Evolutionary conservation across 2,888 invertebrate species (phyloP), one percentile per base, ranked within the genome.

Genomic region (Chironomus riparius): DNA sequence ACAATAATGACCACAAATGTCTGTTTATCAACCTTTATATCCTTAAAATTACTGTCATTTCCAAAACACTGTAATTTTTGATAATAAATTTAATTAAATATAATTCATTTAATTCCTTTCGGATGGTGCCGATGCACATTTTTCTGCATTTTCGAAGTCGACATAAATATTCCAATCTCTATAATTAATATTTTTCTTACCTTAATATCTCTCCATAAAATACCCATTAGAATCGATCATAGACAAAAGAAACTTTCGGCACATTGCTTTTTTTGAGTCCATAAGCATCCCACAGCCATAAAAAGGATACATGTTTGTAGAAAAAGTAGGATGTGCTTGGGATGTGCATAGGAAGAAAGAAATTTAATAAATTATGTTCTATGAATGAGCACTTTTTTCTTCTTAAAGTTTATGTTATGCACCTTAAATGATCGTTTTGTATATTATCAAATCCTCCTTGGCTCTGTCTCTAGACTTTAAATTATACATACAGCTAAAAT

Each of bases 371-470:
- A 74, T 74, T 74, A 74, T 61, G n/a, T 28, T 48, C 68, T 74
- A 74, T 74, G 74, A 74, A 74, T 74, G 74, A 62, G 65, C 65
- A 74, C 68, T 74, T 65, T 74, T 74, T 38, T 38, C n/a, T n/a
- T n/a, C n/a, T 38, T 38, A 38, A 38, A 38, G 38, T 38, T 56
- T 56, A 18, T 56, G 56, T 56, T 38, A 68, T 74, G 65, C 24
- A 47, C 15, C 47, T 38, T 74, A 74, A 74, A 74, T 74, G 74
- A 74, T 68, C 74, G 74, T 74, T 74, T 73, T 61, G 74, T 62
- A 65, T 21, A 21, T 65, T 21, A 21, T 24, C 13, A 47, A 18
- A 47, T 47, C 2, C 38, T 13, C n/a, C 15, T 56, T 56, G 56
- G 56, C 13, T 28, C 68, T 38, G 28, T 18, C 28, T 68, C 65